Evolutionary conservation across 2,888 invertebrate species (phyloP).

Genomic region (Aphrophora alni): DNA sequence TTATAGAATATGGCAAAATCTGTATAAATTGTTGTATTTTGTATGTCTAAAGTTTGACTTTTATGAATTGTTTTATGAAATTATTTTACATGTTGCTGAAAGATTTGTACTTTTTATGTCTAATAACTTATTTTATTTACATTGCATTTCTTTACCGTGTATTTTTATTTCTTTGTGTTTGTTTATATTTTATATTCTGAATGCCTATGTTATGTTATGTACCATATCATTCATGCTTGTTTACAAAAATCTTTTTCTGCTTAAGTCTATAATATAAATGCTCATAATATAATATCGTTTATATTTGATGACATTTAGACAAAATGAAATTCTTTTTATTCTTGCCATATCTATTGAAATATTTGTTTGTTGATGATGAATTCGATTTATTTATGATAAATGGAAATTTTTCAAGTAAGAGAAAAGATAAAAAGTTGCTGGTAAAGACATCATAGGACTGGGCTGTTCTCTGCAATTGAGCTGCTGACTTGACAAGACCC

Average conservation of each 20-base stretch:
- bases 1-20: background rate
- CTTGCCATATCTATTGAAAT: slow-evolving; percentile 4
- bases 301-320: background rate
- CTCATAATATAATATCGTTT: background rate
- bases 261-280: background rate
- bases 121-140: background rate
- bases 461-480: no score
- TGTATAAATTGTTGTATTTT: background rate
- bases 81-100: background rate
- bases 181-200: background rate
- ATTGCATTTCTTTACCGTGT: background rate
- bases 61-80: background rate
- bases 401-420: slow-evolving; percentile 1
- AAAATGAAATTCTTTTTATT: background rate
- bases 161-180: background rate
- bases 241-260: background rate
- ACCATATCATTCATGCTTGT: background rate
- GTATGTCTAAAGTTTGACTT: background rate
- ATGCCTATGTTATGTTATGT: background rate
- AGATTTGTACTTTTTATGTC: background rate
- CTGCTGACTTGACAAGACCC: background rate
- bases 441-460: background rate
- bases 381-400: background rate
- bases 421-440: background rate
- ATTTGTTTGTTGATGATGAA: background rate